Evolutionary conservation across 2,113 vertebrate species (phyloP).

Genomic region (Antennarius striatus): DNA sequence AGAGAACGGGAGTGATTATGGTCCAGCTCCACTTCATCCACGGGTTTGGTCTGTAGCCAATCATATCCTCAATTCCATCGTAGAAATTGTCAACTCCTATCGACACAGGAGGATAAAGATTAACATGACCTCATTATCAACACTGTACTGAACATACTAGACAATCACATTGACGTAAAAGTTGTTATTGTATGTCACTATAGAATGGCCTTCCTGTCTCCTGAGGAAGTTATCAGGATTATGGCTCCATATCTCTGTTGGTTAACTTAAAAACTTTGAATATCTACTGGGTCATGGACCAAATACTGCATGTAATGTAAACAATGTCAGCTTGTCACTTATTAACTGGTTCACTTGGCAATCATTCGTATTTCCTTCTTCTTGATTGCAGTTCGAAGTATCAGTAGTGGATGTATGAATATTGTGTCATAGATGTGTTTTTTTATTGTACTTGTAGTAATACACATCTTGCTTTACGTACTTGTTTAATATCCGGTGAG

Average conservation of each 20-base stretch:
- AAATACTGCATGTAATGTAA: conserved; percentile 7
- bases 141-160: neutral
- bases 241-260: conserved; percentile 33
- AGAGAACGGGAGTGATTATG: conserved; percentile 93
- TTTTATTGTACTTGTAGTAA: no score
- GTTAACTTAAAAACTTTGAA: conserved; percentile 2
- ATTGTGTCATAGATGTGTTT: neutral
- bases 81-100: conserved; percentile 97
- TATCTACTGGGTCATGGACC: conserved; percentile 7
- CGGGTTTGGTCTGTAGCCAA: conserved; percentile 95
- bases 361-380: neutral
- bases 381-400: neutral
- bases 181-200: conserved; percentile 3
- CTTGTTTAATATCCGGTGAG: no score
- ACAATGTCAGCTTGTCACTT: conserved; percentile 9
- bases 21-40: conserved; percentile 99
- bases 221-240: conserved; percentile 1
- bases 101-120: conserved; percentile 21
- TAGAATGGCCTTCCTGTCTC: conserved; percentile 19
- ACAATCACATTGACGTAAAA: neutral
- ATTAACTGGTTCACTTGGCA: conserved; percentile 1
- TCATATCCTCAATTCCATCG: conserved; percentile 97
- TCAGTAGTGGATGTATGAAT: neutral
- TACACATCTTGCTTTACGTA: no score
- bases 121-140: neutral